These are phyloP conservation scores for Zaprionus capensis DNA, from an alignment of 1,140 invertebrate species.

Conservation along the genomic window DNA sequence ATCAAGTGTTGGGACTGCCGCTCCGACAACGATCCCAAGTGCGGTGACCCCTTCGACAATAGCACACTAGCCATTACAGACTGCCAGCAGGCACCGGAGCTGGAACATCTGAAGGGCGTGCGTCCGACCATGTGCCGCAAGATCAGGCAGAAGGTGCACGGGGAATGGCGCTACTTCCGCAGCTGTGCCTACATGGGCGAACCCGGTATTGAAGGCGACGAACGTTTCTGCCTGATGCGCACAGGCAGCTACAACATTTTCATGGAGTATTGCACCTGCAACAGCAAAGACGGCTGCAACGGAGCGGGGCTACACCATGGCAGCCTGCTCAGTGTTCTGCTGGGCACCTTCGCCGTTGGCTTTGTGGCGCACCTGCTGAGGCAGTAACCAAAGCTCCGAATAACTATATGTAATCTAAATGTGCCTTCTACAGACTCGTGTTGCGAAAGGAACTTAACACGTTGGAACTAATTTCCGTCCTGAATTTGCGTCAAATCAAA, in stretches of 20 bases:
- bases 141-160: constrained; percentile 96
- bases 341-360: constrained; percentile 97
- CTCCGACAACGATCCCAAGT: constrained; percentile 95
- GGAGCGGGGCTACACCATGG: constrained; percentile 76
- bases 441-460: constrained; percentile 43
- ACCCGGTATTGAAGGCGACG: constrained; percentile 94
- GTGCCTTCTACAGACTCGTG: constrained; percentile 62
- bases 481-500: constrained; percentile 4
- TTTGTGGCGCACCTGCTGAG: constrained; percentile 88
- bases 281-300: constrained; percentile 96
- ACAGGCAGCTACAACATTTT: constrained; percentile 97
- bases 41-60: constrained; percentile 97
- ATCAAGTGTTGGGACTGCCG: constrained; percentile 97
- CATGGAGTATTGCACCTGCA: constrained; percentile 96
- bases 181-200: constrained; percentile 96
- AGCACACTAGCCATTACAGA: constrained; percentile 93
- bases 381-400: constrained; percentile 29
- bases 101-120: constrained; percentile 89
- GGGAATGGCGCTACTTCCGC: constrained; percentile 95
- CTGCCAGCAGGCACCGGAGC: constrained; percentile 88
- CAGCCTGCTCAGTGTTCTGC: constrained; percentile 91
- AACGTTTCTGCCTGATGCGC: constrained; percentile 95
- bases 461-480: constrained; percentile 57
- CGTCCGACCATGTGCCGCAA: constrained; percentile 95
- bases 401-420: constrained; percentile 31